Conservation (phyloP, 2,113 vertebrate species). For the Aythya baeri region DNA sequence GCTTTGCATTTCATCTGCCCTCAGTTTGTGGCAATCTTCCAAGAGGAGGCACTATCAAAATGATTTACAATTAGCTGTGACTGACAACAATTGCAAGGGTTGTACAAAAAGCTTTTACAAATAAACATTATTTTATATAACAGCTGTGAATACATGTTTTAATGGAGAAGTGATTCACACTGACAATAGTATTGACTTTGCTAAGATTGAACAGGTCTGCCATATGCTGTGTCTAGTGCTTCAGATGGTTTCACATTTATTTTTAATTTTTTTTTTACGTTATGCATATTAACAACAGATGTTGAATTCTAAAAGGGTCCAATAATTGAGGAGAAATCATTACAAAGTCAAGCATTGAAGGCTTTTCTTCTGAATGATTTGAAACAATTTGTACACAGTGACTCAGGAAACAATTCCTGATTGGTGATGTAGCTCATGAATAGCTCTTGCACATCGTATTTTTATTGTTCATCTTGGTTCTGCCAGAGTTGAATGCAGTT, state of each 20-base stretch:
- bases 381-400: neutral
- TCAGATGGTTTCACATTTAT: conserved; percentile 23
- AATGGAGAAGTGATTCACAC: conserved; percentile 12
- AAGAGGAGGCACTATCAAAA: neutral
- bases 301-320: neutral
- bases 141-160: neutral
- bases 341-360: neutral
- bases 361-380: neutral
- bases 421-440: neutral
- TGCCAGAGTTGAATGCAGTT: neutral
- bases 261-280: neutral
- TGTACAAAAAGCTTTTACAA: neutral
- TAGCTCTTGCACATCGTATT: neutral
- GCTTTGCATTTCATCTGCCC: neutral
- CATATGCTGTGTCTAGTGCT: conserved; percentile 18
- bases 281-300: neutral
- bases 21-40: neutral
- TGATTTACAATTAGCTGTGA: neutral
- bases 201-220: conserved; percentile 7
- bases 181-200: conserved; percentile 10
- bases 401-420: neutral
- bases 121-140: neutral
- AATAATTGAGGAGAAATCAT: neutral
- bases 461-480: neutral
- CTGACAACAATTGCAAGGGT: neutral